Evolutionary conservation across 2,113 vertebrate species (phyloP).

Genomic region (Cottus gobio): DNA sequence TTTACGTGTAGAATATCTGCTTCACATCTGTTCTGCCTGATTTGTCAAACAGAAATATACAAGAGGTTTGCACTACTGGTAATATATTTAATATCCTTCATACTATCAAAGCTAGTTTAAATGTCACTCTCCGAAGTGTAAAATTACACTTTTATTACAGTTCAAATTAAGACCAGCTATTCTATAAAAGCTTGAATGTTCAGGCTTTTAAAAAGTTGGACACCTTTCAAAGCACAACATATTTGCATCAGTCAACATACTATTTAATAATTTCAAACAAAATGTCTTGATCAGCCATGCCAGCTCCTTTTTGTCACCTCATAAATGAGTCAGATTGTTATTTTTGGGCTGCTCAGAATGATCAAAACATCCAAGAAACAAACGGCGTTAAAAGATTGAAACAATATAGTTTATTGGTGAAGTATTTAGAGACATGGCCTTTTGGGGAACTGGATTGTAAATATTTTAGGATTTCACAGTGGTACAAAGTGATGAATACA

Average conservation of each 20-base stretch:
- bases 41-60: neutral
- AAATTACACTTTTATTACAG: neutral
- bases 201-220: neutral
- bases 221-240: neutral
- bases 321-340: conserved; percentile 26
- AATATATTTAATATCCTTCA: conserved; percentile 2
- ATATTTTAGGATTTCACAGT: neutral
- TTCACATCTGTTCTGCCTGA: neutral
- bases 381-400: too few species aligned
- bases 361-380: neutral
- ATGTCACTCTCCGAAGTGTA: conserved; percentile 8
- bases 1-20: conserved; percentile 15
- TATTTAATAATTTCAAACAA: conserved; percentile 23
- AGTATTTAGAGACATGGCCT: neutral
- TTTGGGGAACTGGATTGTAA: neutral
- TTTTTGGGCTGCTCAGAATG: conserved; percentile 6
- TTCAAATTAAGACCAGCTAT: neutral
- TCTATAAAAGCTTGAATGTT: neutral
- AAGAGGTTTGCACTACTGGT: neutral
- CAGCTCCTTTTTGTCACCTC: conserved; percentile 26
- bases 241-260: conserved; percentile 30
- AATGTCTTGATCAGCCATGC: conserved; percentile 8
- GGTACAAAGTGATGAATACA: neutral
- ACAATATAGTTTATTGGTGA: neutral
- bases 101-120: conserved; percentile 24